phyloP scores from a whole-genome alignment of 2,113 vertebrate species.

The Cairina moschata region DNA sequence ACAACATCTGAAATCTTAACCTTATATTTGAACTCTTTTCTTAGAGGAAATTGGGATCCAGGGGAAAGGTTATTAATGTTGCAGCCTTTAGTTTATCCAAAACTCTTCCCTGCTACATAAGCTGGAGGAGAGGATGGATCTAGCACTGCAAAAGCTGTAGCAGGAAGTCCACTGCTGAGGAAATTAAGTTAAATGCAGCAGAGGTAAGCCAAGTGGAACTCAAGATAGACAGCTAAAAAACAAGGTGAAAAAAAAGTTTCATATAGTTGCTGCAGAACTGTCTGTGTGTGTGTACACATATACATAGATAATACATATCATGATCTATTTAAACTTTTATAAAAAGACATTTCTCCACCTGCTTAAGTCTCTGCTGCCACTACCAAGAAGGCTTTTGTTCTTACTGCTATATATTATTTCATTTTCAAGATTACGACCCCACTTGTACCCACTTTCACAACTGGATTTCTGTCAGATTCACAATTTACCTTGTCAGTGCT shows the following conservation, averaged over 20 bases:
- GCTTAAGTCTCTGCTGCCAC: background rate
- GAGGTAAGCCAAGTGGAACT: background rate
- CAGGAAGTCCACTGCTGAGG: background rate
- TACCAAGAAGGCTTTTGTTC: background rate
- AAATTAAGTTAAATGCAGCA: background rate
- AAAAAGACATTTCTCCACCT: background rate
- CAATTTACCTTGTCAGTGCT: background rate
- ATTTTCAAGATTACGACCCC: background rate
- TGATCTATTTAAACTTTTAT: background rate
- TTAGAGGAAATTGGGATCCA: background rate
- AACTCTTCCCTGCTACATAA: background rate
- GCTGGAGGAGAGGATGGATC: background rate
- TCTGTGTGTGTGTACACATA: too few species aligned
- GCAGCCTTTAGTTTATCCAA: background rate
- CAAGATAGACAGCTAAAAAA: background rate
- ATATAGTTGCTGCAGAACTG: background rate
- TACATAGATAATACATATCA: too few species aligned
- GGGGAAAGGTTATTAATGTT: background rate
- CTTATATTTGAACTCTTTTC: background rate
- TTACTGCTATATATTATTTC: rapidly evolving
- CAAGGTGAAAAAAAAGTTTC: background rate
- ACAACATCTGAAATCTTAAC: background rate
- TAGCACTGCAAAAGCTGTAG: background rate
- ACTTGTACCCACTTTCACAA: background rate
- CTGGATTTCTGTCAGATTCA: background rate